Base-by-base conservation (phyloP, 64 coral and sea anemone genomes). In the Porites lutea region DNA sequence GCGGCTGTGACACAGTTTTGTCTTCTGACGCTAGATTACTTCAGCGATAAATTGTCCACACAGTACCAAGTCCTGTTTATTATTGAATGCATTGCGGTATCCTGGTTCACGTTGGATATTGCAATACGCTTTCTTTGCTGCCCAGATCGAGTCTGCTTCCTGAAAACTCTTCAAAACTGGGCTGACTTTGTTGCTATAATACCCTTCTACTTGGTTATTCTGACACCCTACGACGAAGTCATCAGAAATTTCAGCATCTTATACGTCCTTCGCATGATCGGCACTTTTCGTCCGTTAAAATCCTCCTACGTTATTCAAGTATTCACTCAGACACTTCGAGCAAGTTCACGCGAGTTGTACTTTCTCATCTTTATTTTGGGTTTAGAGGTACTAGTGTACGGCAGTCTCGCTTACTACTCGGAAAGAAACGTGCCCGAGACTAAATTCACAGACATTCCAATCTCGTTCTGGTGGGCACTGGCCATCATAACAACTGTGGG, bases 401-500 rank as follows among this genome's bases (percentile, higher is more conserved):
- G 94, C 1, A 99, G 91, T 59, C 86, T 96, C 20, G 94, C 92
- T 6, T 99, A 96, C 55, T 99, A 93, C 77, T 92, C 94, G 27
- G 97, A 99, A 83, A 90, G 96, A 8, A 86, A 79, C 52, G 65
- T 78, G 0, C 14, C 79, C 27, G 69, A 89, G 37, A 79, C 96
- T 19, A 59, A 90, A 54, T 99, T 96, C 52, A 83, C 91, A 12
- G 93, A 77, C 47, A 99, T 99, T 65, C 97, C 97, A 15, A 88
- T 78, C 44, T 87, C 97, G 47, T 99, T 99, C 71, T 99, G 97
- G 97, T 99, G 95, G 83, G 91, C 97, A 5, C 71, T 99, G 7
- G 97, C 96, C 86, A 99, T 94, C 88, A 99, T 99, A 94, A 99
- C 97, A 74, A 99, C 97, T 7, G 97, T 99, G 9, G 97, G 97